A percentile compares a stretch with the other conserved stretches of the same genome.
Conservation (phyloP, 2,113 vertebrate species). For the Balaeniceps rex region DNA sequence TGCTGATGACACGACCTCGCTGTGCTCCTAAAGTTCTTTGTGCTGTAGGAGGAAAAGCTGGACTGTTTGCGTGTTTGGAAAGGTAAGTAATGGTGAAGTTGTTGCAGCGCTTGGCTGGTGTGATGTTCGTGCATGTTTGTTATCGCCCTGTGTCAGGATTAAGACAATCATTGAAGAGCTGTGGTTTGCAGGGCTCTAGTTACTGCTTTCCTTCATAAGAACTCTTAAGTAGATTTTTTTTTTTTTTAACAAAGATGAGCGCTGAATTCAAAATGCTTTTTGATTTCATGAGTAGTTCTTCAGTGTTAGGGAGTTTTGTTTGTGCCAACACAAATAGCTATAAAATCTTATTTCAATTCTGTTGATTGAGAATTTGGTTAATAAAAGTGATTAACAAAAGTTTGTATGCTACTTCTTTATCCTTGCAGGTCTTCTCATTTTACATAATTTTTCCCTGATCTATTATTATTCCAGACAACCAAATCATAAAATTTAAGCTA, state of each 20-base stretch:
- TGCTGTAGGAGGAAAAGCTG: conserved; percentile 95
- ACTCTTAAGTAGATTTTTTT: fast-evolving
- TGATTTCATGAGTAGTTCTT: background rate
- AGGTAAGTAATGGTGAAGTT: conserved; percentile 71
- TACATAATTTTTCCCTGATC: background rate
- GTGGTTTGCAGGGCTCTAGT: background rate
- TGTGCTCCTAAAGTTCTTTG: conserved; percentile 96
- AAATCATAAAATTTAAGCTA: background rate
- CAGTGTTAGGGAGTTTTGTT: fast-evolving
- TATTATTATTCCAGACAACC: background rate
- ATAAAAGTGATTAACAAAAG: background rate
- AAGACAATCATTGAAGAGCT: fast-evolving
- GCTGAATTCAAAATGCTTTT: background rate
- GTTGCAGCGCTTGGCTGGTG: no score
- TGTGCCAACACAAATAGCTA: background rate
- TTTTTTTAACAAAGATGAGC: background rate
- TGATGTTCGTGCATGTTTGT: fast-evolving
- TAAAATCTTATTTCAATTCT: background rate
- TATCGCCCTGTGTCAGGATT: background rate
- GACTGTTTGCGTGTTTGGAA: conserved; percentile 94
- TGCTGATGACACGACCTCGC: conserved; percentile 88
- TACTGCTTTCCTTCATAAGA: fast-evolving
- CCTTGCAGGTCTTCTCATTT: background rate
- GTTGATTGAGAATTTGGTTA: background rate
- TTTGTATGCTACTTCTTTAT: background rate